Evolutionary conservation across 2,888 invertebrate genomes (phyloP), one percentile per base, ranked within the genome.

Genomic region (Drosophila ustulata): DNA sequence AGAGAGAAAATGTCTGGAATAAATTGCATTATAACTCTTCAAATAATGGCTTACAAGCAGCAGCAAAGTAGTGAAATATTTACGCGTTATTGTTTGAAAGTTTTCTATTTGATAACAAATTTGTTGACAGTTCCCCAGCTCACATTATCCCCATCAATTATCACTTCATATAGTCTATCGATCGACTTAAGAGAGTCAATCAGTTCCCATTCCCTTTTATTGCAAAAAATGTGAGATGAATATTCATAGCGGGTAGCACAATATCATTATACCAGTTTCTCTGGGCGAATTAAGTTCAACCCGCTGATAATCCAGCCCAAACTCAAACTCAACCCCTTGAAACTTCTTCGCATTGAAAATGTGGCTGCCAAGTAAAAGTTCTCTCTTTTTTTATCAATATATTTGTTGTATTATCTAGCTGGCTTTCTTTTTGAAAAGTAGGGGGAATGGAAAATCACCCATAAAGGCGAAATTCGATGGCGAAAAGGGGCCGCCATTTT

Each of bases 321-420:
- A 11, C 18, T n/a, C 9, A 11, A 25, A 7, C 43, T 11, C 28
- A 59, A 62, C 76, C 75, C 57, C 65, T 80, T 75, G 18, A 11
- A 51, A 34, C 32, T 56, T 53, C 11, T 34, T 57, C 50, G 30
- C 68, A 53, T 68, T 69, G 64, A 76, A 63, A 79, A 61, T 55
- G 71, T 68, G 57, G 61, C 66, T 45, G 80, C 64, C 78, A 78
- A 69, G 68, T 62, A 78, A 81, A 84, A 83, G 71, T 9, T 37
- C 5, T n/a, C 11, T n/a, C 47, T 50, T 53, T 67, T 66, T 57
- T 66, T 67, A 13, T 41, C 43, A 53, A 82, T 66, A 75, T 88
- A 50, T 70, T 89, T 78, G 72, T 61, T 82, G 88, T 78, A 89
- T 81, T 83, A 85, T 89, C 89, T 89, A 75, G 63, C 65, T 66